Percentiles rank a stretch among this genome's conserved stretches.
phyloP scores from a whole-genome alignment of 2,888 invertebrate species.

The Neoscelio sp. region DNA sequence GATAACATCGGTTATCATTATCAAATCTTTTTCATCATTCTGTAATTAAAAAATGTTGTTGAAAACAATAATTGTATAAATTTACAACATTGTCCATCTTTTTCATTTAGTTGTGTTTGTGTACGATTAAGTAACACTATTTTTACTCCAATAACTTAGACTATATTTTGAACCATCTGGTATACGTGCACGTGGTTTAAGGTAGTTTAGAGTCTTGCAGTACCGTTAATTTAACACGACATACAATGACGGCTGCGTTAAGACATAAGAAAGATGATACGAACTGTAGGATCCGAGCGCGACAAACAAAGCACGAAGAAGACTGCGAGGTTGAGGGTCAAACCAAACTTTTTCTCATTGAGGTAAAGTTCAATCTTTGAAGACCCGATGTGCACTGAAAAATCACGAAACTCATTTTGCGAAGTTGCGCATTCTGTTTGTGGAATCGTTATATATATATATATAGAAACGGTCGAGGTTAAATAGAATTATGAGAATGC shows the following conservation, averaged over 20 bases:
- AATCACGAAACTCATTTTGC: slow-evolving; percentile 43
- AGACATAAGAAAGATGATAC: slow-evolving; percentile 48
- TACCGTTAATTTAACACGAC: slow-evolving; percentile 77
- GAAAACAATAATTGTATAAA: not conserved
- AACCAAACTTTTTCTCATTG: slow-evolving; percentile 29
- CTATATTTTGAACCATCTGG: not conserved
- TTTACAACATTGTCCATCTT: not conserved
- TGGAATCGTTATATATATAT: slow-evolving; percentile 18
- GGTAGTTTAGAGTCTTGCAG: slow-evolving; percentile 63
- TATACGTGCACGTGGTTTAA: slow-evolving; percentile 44
- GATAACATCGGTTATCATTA: no score
- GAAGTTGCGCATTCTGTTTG: slow-evolving; percentile 22
- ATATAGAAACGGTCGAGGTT: slow-evolving; percentile 6
- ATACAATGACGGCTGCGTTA: slow-evolving; percentile 73
- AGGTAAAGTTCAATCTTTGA: slow-evolving; percentile 37
- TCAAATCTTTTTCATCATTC: no score
- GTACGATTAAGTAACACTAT: slow-evolving; percentile 24
- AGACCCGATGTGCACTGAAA: slow-evolving; percentile 35
- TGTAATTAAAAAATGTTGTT: not conserved
- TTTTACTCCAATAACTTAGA: slow-evolving; percentile 16
- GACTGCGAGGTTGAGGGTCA: slow-evolving; percentile 31
- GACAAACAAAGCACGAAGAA: slow-evolving; percentile 22
- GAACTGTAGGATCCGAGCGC: slow-evolving; percentile 27
- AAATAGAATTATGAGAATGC: slow-evolving; percentile 7
- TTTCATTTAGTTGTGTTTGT: slow-evolving; percentile 23